phyloP scores from a whole-genome alignment of 2,888 invertebrate genomes.

The Agrochola circellaris region DNA sequence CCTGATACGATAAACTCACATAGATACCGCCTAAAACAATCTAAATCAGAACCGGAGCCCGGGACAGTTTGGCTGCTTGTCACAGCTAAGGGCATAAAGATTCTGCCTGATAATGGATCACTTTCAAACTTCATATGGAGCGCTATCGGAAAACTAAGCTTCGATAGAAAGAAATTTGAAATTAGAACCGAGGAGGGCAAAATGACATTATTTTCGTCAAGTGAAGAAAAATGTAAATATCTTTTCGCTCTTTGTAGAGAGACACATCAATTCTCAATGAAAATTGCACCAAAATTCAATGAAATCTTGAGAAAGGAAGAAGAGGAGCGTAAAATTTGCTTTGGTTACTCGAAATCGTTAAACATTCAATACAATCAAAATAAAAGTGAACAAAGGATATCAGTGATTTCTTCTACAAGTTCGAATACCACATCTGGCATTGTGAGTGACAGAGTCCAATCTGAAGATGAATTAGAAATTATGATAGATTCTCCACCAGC shows the following conservation, averaged over 20 bases:
- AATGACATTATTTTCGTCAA: constrained; percentile 96
- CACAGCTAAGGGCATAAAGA: constrained; percentile 97
- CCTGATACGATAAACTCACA: constrained; percentile 98
- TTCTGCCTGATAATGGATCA: constrained; percentile 93
- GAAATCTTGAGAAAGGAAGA: constrained; percentile 96
- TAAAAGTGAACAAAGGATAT: constrained; percentile 95
- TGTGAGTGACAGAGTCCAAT: constrained; percentile 98
- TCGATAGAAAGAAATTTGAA: constrained; percentile 99
- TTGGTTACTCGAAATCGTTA: constrained; percentile 93
- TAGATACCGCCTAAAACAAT: constrained; percentile 94
- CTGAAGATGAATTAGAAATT: constrained; percentile 97
- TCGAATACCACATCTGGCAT: constrained; percentile 99
- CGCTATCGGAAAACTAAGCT: constrained; percentile 98
- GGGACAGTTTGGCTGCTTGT: constrained; percentile 97
- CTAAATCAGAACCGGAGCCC: constrained; percentile 93
- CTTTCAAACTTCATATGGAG: constrained; percentile 98
- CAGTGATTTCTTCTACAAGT: constrained; percentile 97
- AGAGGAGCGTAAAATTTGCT: constrained; percentile 93
- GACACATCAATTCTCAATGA: constrained; percentile 99
- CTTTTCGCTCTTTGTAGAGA: constrained; percentile 96
- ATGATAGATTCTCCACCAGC: constrained; percentile 96
- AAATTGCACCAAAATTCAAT: constrained; percentile 95
- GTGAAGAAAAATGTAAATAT: constrained; percentile 98
- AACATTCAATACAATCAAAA: constrained; percentile 91
- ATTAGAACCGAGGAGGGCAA: constrained; percentile 97